A percentile compares a stretch with the other conserved stretches of the same genome.
phyloP scores from a whole-genome alignment of 2,888 invertebrate genomes.

The Agrochola circellaris region DNA sequence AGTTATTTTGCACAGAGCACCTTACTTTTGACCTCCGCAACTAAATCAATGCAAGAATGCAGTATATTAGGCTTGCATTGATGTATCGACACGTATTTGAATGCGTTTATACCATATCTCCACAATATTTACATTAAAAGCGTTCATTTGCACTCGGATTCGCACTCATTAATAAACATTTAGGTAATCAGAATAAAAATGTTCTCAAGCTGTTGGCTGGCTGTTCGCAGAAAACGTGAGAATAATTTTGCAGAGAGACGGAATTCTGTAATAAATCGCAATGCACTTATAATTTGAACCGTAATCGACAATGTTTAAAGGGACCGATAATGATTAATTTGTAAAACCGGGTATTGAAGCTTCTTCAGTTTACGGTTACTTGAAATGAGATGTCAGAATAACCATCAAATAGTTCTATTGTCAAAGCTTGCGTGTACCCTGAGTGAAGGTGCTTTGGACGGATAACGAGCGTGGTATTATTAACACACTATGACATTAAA shows the following conservation, averaged over 20 bases:
- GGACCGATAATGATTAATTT: background rate
- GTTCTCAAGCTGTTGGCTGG: constrained; percentile 31
- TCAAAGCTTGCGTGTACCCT: background rate
- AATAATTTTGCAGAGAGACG: constrained; percentile 9
- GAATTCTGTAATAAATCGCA: background rate
- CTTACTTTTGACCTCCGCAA: background rate
- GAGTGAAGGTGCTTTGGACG: background rate
- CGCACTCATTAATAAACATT: constrained; percentile 58
- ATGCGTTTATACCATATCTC: constrained; percentile 48
- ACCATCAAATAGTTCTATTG: background rate
- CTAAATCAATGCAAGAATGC: constrained; percentile 26
- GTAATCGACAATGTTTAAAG: background rate
- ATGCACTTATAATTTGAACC: background rate
- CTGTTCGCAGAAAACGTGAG: constrained; percentile 39
- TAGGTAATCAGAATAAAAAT: constrained; percentile 55
- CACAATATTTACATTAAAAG: constrained; percentile 56
- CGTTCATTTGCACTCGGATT: constrained; percentile 51
- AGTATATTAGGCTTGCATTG: constrained; percentile 23
- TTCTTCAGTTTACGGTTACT: background rate
- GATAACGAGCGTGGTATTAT: constrained; percentile 5
- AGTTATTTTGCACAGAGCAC: background rate
- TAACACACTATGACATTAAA: constrained; percentile 19
- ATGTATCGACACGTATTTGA: constrained; percentile 16
- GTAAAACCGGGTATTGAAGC: background rate
- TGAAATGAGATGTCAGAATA: background rate